A percentile compares a stretch with the other conserved stretches of the same genome.
phyloP scores from a whole-genome alignment of 2,888 invertebrate genomes.

The Camponotus fellah region DNA sequence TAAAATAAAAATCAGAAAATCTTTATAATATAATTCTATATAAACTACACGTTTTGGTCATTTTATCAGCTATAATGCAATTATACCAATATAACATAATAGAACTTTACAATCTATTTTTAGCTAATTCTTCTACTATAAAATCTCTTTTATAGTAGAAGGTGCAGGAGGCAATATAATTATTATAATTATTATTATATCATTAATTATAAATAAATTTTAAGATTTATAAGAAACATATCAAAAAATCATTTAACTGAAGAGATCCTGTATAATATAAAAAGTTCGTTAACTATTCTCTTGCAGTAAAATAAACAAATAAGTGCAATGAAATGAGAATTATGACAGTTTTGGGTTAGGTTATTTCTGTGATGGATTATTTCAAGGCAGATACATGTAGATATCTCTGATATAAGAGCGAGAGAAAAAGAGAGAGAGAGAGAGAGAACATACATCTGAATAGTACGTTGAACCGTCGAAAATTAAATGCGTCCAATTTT shows the following conservation, averaged over 20 bases:
- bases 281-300: neutral
- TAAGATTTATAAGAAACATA: neutral
- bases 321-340: slow-evolving; percentile 16
- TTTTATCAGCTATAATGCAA: neutral
- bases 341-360: slow-evolving; percentile 5
- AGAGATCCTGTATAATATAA: neutral
- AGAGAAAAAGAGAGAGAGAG: no score
- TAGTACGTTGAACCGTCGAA: neutral
- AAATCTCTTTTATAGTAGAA: no score
- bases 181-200: neutral
- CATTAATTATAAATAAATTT: neutral
- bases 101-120: neutral
- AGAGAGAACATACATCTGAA: neutral
- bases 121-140: neutral
- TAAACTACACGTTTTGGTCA: neutral
- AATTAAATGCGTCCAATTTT: neutral
- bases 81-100: neutral
- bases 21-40: neutral
- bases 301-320: neutral
- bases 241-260: neutral
- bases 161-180: neutral
- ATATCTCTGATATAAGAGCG: neutral
- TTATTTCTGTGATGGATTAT: slow-evolving; percentile 31
- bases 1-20: neutral
- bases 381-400: slow-evolving; percentile 13